A percentile compares a stretch with the other conserved stretches of the same genome.
Conservation (phyloP, 2,888 invertebrate species). For the Flabesymbios commensalis region DNA sequence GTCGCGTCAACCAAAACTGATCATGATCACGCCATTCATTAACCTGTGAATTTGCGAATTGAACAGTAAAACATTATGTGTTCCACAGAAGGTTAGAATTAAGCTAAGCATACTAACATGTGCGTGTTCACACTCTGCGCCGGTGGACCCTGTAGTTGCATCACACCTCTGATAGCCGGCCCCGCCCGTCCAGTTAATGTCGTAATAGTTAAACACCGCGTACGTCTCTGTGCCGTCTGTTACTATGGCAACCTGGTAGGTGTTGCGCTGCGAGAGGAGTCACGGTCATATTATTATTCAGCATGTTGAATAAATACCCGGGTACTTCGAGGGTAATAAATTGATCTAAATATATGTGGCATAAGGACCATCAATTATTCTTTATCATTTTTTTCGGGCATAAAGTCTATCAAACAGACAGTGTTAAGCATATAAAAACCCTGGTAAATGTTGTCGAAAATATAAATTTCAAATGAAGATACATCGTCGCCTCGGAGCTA, state of each 20-base stretch:
- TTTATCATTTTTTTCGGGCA: neutral
- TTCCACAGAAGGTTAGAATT: no score
- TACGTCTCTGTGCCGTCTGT: constrained; percentile 94
- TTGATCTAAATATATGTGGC: no score
- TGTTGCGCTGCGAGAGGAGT: constrained; percentile 74
- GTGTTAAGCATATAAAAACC: neutral
- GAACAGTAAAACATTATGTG: no score
- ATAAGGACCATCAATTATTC: no score
- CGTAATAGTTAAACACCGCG: constrained; percentile 90
- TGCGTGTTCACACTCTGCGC: neutral
- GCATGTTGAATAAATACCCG: neutral
- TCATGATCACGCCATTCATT: no score
- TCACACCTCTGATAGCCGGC: constrained; percentile 34
- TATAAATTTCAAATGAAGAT: no score
- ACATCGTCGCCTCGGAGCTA: no score
- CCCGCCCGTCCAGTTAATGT: constrained; percentile 78
- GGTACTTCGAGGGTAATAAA: no score
- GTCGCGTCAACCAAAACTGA: no score
- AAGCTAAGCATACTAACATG: neutral
- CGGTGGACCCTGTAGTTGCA: constrained; percentile 37
- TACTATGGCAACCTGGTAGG: constrained; percentile 91
- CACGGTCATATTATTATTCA: neutral
- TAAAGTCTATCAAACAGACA: neutral
- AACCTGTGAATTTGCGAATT: no score
- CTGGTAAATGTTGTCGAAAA: no score